These are phyloP conservation scores for Danio tinwini DNA, from an alignment of 2,797 vertebrate genomes.

Conservation along the genomic window DNA sequence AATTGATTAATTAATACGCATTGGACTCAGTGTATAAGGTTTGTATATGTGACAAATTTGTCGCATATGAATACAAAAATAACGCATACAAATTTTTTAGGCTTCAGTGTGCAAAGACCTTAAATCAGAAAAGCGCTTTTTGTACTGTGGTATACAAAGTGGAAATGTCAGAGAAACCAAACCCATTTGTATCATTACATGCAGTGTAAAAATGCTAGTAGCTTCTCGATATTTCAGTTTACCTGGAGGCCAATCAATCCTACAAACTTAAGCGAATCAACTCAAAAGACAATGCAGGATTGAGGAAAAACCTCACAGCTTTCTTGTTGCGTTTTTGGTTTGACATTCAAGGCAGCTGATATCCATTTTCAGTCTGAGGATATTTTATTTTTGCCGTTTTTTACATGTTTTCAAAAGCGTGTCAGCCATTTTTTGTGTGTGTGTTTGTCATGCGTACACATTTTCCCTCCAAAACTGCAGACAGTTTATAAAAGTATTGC, in stretches of 20 bases:
- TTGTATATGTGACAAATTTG: no score
- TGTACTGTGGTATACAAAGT: conserved; percentile 39
- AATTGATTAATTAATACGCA: no score
- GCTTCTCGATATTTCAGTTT: conserved; percentile 55
- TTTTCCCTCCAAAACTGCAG: conserved; percentile 59
- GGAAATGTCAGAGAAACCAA: conserved; percentile 62
- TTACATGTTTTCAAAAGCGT: conserved; percentile 60
- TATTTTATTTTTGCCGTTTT: conserved; percentile 59
- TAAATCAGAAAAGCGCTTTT: no score
- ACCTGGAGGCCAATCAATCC: conserved; percentile 28
- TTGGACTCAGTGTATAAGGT: no score
- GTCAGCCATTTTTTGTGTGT: conserved; percentile 53
- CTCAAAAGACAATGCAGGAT: conserved; percentile 47
- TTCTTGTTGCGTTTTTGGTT: conserved; percentile 72
- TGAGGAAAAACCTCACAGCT: conserved; percentile 37
- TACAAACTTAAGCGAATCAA: conserved; percentile 59
- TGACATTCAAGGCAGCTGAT: conserved; percentile 78
- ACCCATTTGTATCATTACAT: conserved; percentile 67
- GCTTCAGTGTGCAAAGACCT: no score
- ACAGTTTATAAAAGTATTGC: conserved; percentile 69
- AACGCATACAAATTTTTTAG: no score
- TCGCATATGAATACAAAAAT: no score
- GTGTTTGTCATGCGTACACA: conserved; percentile 57
- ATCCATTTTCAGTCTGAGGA: conserved; percentile 68
- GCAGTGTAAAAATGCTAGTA: conserved; percentile 63